Evolutionary conservation across 2,797 vertebrate genomes (phyloP), one percentile per base, ranked within the genome.

Genomic region (Sebastiscus albofasciatus): DNA sequence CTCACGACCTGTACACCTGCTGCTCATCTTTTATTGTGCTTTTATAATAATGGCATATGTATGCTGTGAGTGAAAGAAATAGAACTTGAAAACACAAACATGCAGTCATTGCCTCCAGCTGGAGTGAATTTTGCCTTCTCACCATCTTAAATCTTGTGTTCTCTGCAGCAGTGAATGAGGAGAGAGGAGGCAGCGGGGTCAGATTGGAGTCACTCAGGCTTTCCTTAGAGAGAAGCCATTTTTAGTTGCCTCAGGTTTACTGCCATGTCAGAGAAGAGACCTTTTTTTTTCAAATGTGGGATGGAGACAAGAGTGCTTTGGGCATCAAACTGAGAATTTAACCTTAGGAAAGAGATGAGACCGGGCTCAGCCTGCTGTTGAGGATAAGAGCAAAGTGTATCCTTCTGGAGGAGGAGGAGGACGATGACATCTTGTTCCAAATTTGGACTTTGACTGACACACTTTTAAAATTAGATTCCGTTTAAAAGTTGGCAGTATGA

Each of bases 141-240:
- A 0, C 27, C 20, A 2, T 81, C 77, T 83, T 89, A 84, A 89
- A 87, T 86, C 59, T 70, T 66, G 31, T 52, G 14, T 75, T 85
- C 46, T 79, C 11, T 77, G 62, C 56, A 61, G 72, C 72, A 8
- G 73, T 27, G 76, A 80, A 80, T 71, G 56, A 82, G 61, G 60
- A 64, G 67, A 64, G 77, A 71, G 61, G 79, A 84, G 77, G 70
- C 69, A 81, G 79, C 11, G 0, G 76, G 90, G 92, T 93, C 93
- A 91, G 83, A 87, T 85, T 80, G 55, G 76, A 88, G 90, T 89
- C 89, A 88, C 72, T 66, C 81, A 72, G 80, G 69, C 74, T 71
- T 80, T 69, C 74, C 77, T 89, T 59, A 70, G 66, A 91, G 80
- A 86, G 59, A 77, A 27, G 56, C 74, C 81, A 80, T 90, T 91